Evolutionary conservation across 2,797 vertebrate genomes (phyloP), one percentile per base, ranked within the genome.

Genomic region (Sebastes vulpes): DNA sequence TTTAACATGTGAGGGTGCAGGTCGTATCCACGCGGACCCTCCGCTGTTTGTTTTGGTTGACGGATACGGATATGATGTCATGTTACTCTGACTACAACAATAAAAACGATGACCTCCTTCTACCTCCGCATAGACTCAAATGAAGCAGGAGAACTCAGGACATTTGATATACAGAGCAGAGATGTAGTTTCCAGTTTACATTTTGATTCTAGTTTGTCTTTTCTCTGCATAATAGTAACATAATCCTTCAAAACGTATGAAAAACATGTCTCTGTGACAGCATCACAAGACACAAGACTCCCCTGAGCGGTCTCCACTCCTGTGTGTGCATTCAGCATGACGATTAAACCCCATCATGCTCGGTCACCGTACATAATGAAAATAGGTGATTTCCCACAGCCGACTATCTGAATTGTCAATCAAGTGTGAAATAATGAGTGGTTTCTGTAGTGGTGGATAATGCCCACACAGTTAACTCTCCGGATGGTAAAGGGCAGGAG

Each of bases 361-460:
- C 60, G 6, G 35, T 74, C 61, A 61, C 64, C 3, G 5, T 4
- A 7, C 35, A 18, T 66, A 65, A 85, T 83, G 61, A 70, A 67
- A 74, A 64, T 32, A 61, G 18, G 48, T 58, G 71, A 25, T 72
- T 38, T 70, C 46, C 65, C 29, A 29, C 12, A 46, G 71, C 54
- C 21, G 25, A 65, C 60, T 46, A 86, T 85, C 74, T 69, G 54
- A 79, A 83, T 25, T 65, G 75, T 68, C 84, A 56, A 83, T 52
- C 59, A 31, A 2, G 69, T 75, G 80, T 89, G 84, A 75, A 83
- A 54, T 82, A 67, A 79, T 9, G 54, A 65, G 79, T 12, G 23
- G 54, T 48, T 72, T 56, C 54, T 52, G 5, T 32, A 16, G 71
- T 23, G 73, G 35, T n/a, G 76, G 69, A 75, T 78, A 70, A 64